Evolutionary conservation across 2,797 vertebrate species (phyloP).

Genomic region (Acropternis orthonyx): DNA sequence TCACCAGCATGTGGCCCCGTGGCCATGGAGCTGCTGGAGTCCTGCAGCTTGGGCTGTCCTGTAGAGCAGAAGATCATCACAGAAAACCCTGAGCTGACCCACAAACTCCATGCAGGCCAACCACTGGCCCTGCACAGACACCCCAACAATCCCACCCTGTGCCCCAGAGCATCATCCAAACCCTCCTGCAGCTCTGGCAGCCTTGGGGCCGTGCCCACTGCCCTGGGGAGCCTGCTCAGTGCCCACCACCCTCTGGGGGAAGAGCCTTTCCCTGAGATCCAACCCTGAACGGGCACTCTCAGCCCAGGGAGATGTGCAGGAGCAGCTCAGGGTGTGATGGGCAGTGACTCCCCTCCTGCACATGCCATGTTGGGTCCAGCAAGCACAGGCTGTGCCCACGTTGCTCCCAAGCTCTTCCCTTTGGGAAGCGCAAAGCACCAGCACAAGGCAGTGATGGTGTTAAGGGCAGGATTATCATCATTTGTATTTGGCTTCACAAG

Average conservation of each 20-base stretch:
- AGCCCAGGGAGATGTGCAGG: fast-evolving
- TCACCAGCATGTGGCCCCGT: fast-evolving
- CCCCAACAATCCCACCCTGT: neutral
- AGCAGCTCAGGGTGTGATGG: neutral
- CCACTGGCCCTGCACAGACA: neutral
- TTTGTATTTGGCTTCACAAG: neutral
- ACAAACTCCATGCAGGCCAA: fast-evolving
- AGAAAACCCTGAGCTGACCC: fast-evolving
- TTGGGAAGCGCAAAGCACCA: neutral
- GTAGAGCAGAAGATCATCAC: neutral
- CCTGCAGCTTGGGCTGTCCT: neutral
- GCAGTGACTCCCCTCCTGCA: neutral
- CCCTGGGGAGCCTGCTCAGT: neutral
- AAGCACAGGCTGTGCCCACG: neutral
- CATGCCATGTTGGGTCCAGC: neutral
- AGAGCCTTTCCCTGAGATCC: neutral
- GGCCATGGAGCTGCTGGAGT: neutral
- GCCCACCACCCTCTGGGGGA: neutral
- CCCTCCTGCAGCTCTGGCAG: neutral
- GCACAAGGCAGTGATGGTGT: neutral
- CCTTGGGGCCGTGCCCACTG: neutral
- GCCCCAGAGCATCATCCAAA: neutral
- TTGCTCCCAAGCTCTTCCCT: neutral
- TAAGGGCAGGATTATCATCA: neutral
- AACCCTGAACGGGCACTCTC: neutral